Evolutionary conservation across 1,140 invertebrate species (phyloP).

Genomic region (Pseudachorutes palmiensis): DNA sequence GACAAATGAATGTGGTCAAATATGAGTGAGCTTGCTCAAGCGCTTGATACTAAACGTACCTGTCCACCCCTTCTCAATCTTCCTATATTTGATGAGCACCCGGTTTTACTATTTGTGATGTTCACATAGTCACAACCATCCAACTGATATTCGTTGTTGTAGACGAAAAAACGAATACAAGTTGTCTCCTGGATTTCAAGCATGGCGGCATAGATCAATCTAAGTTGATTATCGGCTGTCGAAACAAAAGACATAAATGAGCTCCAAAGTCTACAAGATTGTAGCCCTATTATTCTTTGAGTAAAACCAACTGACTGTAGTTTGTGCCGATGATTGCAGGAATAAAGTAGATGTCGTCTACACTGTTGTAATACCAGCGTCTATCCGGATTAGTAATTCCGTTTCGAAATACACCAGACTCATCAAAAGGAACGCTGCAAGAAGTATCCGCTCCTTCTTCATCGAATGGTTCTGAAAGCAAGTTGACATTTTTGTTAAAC

Average conservation of each 20-base stretch:
- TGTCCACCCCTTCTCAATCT: neutral
- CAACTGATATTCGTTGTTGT: neutral
- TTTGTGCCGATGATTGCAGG: neutral
- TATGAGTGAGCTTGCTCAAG: no score
- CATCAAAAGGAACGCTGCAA: neutral
- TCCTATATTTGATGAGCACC: constrained; percentile 10
- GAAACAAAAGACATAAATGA: no score
- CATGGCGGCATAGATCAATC: constrained; percentile 8
- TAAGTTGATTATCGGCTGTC: neutral
- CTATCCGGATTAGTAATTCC: neutral
- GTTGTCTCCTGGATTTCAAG: constrained; percentile 8
- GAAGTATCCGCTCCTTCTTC: neutral
- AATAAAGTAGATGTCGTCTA: neutral
- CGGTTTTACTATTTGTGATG: neutral
- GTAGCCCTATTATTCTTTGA: neutral
- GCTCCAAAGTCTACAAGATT: neutral
- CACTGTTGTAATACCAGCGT: constrained; percentile 1
- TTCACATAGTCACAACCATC: constrained; percentile 6
- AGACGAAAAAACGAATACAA: constrained; percentile 11
- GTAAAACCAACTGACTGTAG: neutral
- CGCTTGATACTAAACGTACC: neutral
- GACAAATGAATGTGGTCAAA: no score
- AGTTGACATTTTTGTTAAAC: neutral
- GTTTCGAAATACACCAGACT: neutral
- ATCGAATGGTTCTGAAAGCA: neutral